These are phyloP conservation scores for Gorsachius goisagi DNA, from an alignment of 2,113 vertebrate species.

Conservation along the genomic window DNA sequence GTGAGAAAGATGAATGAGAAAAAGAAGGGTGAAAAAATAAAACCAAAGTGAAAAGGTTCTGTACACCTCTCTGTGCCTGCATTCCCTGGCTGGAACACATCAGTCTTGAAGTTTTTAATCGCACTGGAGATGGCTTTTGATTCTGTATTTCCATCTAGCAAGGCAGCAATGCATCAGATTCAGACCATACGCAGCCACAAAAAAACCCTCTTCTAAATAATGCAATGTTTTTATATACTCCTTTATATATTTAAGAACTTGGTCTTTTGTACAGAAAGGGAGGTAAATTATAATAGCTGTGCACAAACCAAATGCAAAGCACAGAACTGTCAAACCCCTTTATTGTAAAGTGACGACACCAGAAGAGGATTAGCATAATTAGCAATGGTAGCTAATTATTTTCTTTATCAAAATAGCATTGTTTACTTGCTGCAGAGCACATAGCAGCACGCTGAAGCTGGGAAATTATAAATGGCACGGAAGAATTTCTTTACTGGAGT, in stretches of 20 bases:
- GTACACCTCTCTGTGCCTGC: too few species aligned
- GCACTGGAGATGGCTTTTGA: too few species aligned
- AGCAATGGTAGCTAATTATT: neutral
- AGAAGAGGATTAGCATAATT: neutral
- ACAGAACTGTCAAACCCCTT: neutral
- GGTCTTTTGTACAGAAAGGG: neutral
- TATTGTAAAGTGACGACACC: neutral
- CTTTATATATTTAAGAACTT: neutral
- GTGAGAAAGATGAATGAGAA: neutral
- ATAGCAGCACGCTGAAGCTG: neutral
- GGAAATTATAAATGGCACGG: fast-evolving
- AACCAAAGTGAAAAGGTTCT: neutral
- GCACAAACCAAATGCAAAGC: neutral
- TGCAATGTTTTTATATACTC: neutral
- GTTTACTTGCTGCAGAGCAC: neutral
- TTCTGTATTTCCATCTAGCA: too few species aligned
- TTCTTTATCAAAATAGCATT: neutral
- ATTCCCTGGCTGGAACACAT: neutral
- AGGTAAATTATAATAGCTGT: neutral
- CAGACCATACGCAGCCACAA: too few species aligned
- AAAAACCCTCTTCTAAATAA: neutral
- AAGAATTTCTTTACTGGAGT: neutral
- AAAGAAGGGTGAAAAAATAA: too few species aligned
- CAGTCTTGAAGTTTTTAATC: neutral
- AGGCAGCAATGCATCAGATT: fast-evolving